phyloP scores from a whole-genome alignment of 2,888 invertebrate genomes.

The Panopea generosa region DNA sequence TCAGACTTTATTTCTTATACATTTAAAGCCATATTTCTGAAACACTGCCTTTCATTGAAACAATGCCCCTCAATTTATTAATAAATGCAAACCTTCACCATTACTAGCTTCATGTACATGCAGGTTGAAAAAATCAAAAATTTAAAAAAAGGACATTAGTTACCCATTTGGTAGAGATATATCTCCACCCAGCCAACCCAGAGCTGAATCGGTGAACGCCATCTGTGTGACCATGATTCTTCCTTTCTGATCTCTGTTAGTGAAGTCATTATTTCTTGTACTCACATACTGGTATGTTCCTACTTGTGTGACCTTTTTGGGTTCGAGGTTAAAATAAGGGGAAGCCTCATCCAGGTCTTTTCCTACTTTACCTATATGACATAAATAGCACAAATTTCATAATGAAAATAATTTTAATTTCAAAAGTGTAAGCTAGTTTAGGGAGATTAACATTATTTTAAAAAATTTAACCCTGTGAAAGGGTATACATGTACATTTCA shows the following conservation, averaged over 20 bases:
- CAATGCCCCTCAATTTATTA: too few species aligned
- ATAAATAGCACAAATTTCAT: neutral
- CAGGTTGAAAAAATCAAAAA: too few species aligned
- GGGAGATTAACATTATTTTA: too few species aligned
- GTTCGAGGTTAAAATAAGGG: conserved; percentile 84
- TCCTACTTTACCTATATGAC: conserved; percentile 75
- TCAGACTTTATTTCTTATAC: too few species aligned
- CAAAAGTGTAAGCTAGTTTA: too few species aligned
- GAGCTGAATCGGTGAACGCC: conserved; percentile 58
- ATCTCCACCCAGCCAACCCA: conserved; percentile 82
- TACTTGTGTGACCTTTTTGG: conserved; percentile 72
- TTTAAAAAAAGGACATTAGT: conserved; percentile 24
- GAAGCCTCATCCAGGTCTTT: conserved; percentile 83
- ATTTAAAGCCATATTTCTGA: too few species aligned
- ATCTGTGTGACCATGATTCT: conserved; percentile 71
- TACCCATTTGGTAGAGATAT: conserved; percentile 74
- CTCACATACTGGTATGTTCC: conserved; percentile 83
- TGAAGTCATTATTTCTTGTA: conserved; percentile 85
- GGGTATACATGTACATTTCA: too few species aligned
- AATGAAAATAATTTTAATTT: too few species aligned
- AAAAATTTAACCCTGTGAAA: too few species aligned
- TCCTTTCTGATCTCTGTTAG: conserved; percentile 85
- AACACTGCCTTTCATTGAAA: too few species aligned
- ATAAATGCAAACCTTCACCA: too few species aligned
- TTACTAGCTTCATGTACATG: too few species aligned